Evolutionary conservation across 2,888 invertebrate genomes (phyloP).

Genomic region (Camptogramma bilineatum): DNA sequence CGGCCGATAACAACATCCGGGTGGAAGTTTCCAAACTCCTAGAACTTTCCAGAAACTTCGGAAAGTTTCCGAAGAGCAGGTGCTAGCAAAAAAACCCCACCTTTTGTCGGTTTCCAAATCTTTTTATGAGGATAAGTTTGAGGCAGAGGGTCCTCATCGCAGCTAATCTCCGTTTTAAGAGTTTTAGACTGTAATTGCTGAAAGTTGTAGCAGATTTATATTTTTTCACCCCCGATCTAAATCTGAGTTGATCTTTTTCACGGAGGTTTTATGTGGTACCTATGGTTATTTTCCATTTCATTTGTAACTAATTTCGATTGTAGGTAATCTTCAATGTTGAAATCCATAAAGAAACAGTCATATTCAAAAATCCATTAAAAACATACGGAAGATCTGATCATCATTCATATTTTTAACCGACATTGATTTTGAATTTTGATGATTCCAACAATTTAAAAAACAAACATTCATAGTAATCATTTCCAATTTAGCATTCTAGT

Average conservation of each 20-base stretch:
- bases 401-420: too few relatives aligned
- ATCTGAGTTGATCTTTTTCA: constrained; percentile 7
- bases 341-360: too few relatives aligned
- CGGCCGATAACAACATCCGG: constrained; percentile 85
- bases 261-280: constrained; percentile 8
- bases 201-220: constrained; percentile 29
- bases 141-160: constrained; percentile 43
- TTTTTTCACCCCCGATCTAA: constrained; percentile 11
- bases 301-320: too few relatives aligned
- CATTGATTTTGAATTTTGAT: too few relatives aligned
- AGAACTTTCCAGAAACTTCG: constrained; percentile 62
- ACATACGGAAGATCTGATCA: too few relatives aligned
- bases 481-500: too few relatives aligned
- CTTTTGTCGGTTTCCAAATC: constrained; percentile 51
- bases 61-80: constrained; percentile 68
- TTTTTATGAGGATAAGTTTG: constrained; percentile 64
- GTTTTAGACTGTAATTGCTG: constrained; percentile 38
- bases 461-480: not conserved
- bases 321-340: too few relatives aligned
- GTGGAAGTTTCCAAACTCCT: constrained; percentile 59
- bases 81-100: constrained; percentile 79
- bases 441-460: not conserved
- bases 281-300: too few relatives aligned
- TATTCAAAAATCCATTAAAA: not conserved
- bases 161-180: constrained; percentile 42